Evolutionary conservation across 2,888 invertebrate species (phyloP), one percentile per base, ranked within the genome.

Genomic region (Ormyrus pomaceus): DNA sequence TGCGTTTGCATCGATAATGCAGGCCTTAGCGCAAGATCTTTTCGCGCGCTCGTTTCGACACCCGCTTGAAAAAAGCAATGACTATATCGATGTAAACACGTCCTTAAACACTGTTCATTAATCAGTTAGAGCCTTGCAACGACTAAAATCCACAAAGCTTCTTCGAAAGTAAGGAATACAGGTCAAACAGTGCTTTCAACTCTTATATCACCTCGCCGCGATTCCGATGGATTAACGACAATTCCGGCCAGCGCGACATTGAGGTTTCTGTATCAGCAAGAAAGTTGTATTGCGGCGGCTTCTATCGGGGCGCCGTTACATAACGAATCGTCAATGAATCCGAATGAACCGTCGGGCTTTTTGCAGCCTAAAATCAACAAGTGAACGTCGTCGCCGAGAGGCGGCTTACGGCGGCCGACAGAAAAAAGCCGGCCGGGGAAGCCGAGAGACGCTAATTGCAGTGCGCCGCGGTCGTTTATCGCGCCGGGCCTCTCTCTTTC

Each of bases 321-420:
- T 64, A 77, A 77, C 13, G 13, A 48, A 34, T 51, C 59, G 51
- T 72, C 59, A 66, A 72, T 66, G 66, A 58, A 72, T 66, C n/a
- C 45, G 71, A 61, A 8, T 73, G 55, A 48, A 53, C 62, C 61
- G 6, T 46, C 45, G 19, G 13, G 48, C 55, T 69, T 69, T 74
- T 70, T 70, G 61, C 11, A 6, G 5, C n/a, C 56, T 56, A 6
- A 59, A 64, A 62, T 65, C 76, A 62, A 50, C 62, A n/a, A 10
- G 62, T 62, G 50, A 66, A 59, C 65, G 46, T 8, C 9, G 62
- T 8, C 10, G 53, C 11, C 45, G 5, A 19, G 19, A 19, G 19
- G 19, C 19, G 19, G 19, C 45, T 45, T 19, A 19, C 5, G 13
- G 13, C 4, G 2, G 59, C 6, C 0, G 6, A 34, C 6, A 3